A percentile compares a stretch with the other conserved stretches of the same genome.
phyloP scores from a whole-genome alignment of 2,113 vertebrate genomes.

The Chionodraco myersi region DNA sequence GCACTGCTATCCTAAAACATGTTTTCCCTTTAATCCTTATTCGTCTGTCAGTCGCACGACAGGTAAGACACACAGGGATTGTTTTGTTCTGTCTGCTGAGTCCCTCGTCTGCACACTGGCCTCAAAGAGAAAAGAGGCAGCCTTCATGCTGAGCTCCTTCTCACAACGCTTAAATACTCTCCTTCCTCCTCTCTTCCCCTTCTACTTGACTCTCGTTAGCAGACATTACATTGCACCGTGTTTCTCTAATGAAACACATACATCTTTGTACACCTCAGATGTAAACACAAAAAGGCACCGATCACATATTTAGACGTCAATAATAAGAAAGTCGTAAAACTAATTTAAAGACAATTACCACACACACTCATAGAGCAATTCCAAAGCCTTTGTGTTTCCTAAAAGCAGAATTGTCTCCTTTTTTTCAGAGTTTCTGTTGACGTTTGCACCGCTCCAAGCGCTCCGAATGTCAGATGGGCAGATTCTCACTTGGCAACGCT shows the following conservation, averaged over 20 bases:
- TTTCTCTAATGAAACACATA: slow-evolving; percentile 55
- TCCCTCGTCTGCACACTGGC: slow-evolving; percentile 51
- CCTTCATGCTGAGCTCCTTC: slow-evolving; percentile 61
- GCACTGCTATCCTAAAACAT: no score
- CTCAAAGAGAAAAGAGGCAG: slow-evolving; percentile 51
- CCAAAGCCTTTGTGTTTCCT: slow-evolving; percentile 44
- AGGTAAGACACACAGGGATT: slow-evolving; percentile 10
- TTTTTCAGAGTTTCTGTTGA: slow-evolving; percentile 48
- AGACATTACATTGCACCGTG: slow-evolving; percentile 5
- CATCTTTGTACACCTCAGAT: slow-evolving; percentile 42
- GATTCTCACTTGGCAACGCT: slow-evolving; percentile 55
- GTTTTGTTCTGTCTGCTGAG: slow-evolving; percentile 47
- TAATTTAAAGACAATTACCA: slow-evolving; percentile 24
- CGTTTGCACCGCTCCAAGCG: slow-evolving; percentile 39
- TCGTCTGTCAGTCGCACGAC: background rate
- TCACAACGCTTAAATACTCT: slow-evolving; percentile 35
- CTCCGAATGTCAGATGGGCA: slow-evolving; percentile 62
- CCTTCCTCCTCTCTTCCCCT: background rate
- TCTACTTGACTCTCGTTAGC: slow-evolving; percentile 20
- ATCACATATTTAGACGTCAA: slow-evolving; percentile 12
- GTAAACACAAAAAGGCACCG: slow-evolving; percentile 19
- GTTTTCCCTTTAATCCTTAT: slow-evolving; percentile 8
- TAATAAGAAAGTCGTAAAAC: slow-evolving; percentile 11
- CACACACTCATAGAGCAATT: background rate
- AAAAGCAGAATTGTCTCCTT: background rate